A percentile compares a stretch with the other conserved stretches of the same genome.
Conservation (phyloP, 2,888 invertebrate genomes). For the Ornithoptera priamus region DNA sequence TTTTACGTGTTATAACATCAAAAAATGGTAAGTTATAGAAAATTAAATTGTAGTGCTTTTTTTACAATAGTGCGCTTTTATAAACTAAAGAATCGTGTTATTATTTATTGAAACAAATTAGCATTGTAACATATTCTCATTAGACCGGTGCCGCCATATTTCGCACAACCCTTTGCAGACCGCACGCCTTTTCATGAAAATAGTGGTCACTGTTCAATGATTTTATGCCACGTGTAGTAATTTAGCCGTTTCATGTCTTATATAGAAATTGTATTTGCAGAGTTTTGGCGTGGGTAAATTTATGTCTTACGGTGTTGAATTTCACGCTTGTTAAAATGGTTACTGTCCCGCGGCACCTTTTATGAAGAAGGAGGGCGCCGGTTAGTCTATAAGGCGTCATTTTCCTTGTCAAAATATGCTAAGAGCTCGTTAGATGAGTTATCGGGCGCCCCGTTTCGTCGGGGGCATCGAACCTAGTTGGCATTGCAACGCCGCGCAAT, state of each 20-base stretch:
- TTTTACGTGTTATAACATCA: slow-evolving; percentile 77
- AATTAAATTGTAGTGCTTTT: slow-evolving; percentile 62
- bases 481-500: slow-evolving; percentile 73
- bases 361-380: slow-evolving; percentile 53
- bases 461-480: slow-evolving; percentile 72
- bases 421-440: slow-evolving; percentile 41
- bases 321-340: slow-evolving; percentile 72
- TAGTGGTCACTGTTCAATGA: slow-evolving; percentile 76
- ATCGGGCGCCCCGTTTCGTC: slow-evolving; percentile 48
- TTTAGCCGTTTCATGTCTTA: slow-evolving; percentile 42
- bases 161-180: slow-evolving; percentile 70
- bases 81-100: slow-evolving; percentile 42
- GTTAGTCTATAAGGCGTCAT: slow-evolving; percentile 35
- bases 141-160: slow-evolving; percentile 79
- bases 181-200: slow-evolving; percentile 75
- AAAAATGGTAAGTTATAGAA: slow-evolving; percentile 77
- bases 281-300: slow-evolving; percentile 19
- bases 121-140: slow-evolving; percentile 50
- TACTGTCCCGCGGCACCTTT: slow-evolving; percentile 70
- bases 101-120: slow-evolving; percentile 50
- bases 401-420: slow-evolving; percentile 33
- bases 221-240: slow-evolving; percentile 77
- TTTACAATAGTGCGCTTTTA: slow-evolving; percentile 55
- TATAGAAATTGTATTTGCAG: slow-evolving; percentile 35
- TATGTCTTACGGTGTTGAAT: slow-evolving; percentile 66